These are phyloP conservation scores for Tinamus guttatus DNA, from an alignment of 2,113 vertebrate species.

Conservation along the genomic window DNA sequence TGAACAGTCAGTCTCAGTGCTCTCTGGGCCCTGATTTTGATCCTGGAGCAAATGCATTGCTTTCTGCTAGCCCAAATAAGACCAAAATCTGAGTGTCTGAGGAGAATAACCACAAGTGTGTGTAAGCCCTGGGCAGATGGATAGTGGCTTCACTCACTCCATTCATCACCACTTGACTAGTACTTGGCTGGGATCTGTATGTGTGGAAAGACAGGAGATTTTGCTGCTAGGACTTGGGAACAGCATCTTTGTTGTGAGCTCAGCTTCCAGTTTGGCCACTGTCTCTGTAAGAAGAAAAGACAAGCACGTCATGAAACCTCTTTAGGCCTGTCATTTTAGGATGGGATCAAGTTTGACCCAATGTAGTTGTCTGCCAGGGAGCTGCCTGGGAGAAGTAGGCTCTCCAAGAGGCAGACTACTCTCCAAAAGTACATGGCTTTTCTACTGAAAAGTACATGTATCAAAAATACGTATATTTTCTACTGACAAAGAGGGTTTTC, in stretches of 20 bases:
- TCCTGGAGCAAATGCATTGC: not conserved
- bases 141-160: not conserved
- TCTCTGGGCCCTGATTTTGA: not conserved
- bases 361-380: not conserved
- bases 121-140: not conserved
- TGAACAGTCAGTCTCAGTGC: not conserved
- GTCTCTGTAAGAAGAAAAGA: not conserved
- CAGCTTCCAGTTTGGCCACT: not conserved
- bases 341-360: not conserved
- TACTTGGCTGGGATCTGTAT: not conserved
- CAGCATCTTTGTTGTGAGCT: not conserved
- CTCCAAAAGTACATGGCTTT: not conserved
- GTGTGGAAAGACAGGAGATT: not conserved
- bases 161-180: rapidly evolving
- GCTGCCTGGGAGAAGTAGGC: not conserved
- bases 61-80: not conserved
- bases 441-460: too few species aligned
- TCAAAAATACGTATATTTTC: not conserved
- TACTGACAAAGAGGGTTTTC: not conserved
- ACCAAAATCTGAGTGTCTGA: rapidly evolving
- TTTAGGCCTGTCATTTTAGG: not conserved
- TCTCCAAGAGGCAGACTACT: not conserved
- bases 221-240: not conserved
- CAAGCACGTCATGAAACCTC: not conserved
- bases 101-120: rapidly evolving